Base-by-base conservation (phyloP, 1,140 invertebrate genomes). In the Caenorhabditis remanei region DNA sequence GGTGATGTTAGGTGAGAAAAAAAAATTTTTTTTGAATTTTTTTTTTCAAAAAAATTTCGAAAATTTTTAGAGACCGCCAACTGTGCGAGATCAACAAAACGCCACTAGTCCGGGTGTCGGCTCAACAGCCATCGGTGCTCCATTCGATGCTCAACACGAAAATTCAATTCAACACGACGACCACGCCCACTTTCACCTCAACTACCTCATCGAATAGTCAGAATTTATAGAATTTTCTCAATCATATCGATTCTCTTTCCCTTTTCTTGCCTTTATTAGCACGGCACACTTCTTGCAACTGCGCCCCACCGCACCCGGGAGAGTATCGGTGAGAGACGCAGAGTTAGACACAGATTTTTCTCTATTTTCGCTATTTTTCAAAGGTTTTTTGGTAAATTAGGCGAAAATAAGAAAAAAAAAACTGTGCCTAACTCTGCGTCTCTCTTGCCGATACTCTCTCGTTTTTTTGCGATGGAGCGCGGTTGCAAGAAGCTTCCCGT, bases 1-100 rank as follows among this genome's bases (percentile, higher is more conserved):
- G 97, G 97, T n/a, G 98, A 99, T 93, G 90, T 79, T 53, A 79
- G 71, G 71, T 79, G n/a, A 50, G 71, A 63, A 13, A 32, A n/a
- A n/a, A n/a, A n/a, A n/a, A n/a, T n/a, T n/a, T n/a, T n/a, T n/a
- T 58, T 19, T 7, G 14, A 21, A 5, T n/a, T 32, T 32, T 63
- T 9, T 63, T 19, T 19, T 4, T n/a, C n/a, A n/a, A 32, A 32
- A 32, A 32, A 32, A 32, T 32, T 32, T 32, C 2, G 32, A 63
- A 32, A 32, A 32, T 4, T 32, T 32, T 11, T 58, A 79, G 71
- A 79, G 71, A 79, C 40, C 71, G 71, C 13, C 71, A 79, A 50
- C 46, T 79, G 4, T 79, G 71, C n/a, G 71, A 79, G 53, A 53
- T 79, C 46, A 79, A 79, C n/a, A 79, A 79, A 50, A 24, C 71